Base-by-base conservation (phyloP, 35 echinoderm and acorn worm species). In the Heliocidaris tuberculata region DNA sequence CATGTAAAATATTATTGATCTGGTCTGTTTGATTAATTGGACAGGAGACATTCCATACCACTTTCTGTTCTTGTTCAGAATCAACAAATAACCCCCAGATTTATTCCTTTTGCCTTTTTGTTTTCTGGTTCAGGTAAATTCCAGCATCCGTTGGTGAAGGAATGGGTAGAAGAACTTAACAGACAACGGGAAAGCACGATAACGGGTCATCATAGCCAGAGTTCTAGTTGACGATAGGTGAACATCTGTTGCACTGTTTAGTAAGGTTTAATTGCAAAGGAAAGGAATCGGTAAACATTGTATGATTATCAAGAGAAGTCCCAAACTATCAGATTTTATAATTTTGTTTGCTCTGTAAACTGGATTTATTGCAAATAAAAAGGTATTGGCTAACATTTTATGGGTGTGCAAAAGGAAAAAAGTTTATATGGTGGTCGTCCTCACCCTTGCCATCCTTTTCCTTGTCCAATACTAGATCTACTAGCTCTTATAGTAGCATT, bases 121-220 rank as follows among this genome's bases (percentile, higher is more conserved):
- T 78, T 27, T 42, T n/a, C 24, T 78, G 4, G 27, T 78, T n/a
- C 88, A 98, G 97, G 97, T 19, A 98, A 97, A 92, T 98, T 98
- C 95, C 91, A 93, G 54, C 96, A 98, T 96, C 96, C 96, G 4
- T 90, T 85, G 5, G 95, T 98, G 11, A 59, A 94, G 59, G 90
- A 96, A 60, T 98, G 97, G 97, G 97, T 98, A 16, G 7, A 95
- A 11, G 97, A 96, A 94, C 90, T 98, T 4, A 59, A 96, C 52
- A 95, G 9, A 59, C 60, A 97, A 32, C 54, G 96, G 59, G 32
- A 49, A 5, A 59, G 13, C n/a, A 59, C 32, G 11, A 49, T 50
- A 15, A 93, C 5, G 9, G 47, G 27, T 29, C 48, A 32, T 31
- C 47, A 48, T 17, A 7, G 24, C 15, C 87, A 93, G 91, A 59